phyloP scores from a whole-genome alignment of 53 echinoderm and acorn worm species.

The Echinarachnius parma region DNA sequence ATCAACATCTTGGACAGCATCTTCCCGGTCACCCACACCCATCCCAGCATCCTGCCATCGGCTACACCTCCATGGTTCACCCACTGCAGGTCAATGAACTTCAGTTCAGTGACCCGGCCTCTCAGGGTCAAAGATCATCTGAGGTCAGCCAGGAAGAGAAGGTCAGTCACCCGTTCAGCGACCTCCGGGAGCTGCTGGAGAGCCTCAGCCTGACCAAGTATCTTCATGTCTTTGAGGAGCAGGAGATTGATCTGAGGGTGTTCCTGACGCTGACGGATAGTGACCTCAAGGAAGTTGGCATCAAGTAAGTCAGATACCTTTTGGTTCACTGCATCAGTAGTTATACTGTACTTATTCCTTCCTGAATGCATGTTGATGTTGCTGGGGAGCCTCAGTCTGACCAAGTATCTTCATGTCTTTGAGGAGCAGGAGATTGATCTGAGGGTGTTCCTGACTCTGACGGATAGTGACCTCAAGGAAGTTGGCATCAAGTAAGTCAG shows the following conservation, averaged over 20 bases:
- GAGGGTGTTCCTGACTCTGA: conserved; percentile 90
- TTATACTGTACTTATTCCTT: too few relatives aligned
- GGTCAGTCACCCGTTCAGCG: conserved; percentile 53
- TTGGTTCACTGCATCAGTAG: too few relatives aligned
- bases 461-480: conserved; percentile 92
- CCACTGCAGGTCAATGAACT: conserved; percentile 43
- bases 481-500: conserved; percentile 92
- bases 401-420: conserved; percentile 78
- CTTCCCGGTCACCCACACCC: not conserved
- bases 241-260: conserved; percentile 91
- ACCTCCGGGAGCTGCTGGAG: conserved; percentile 61
- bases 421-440: conserved; percentile 96
- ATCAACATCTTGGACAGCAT: conserved; percentile 19
- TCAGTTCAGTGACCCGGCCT: not conserved
- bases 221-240: conserved; percentile 78
- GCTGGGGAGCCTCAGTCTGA: conserved; percentile 70
- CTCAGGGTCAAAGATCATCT: conserved; percentile 3
- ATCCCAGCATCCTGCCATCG: conserved; percentile 25
- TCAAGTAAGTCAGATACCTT: conserved; percentile 98
- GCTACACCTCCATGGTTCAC: conserved; percentile 63
- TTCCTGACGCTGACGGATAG: conserved; percentile 91
- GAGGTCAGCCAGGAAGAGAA: not conserved
- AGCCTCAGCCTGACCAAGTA: conserved; percentile 82
- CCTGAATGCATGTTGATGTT: conserved; percentile 55
- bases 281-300: conserved; percentile 96